Evolutionary conservation across 2,113 vertebrate genomes (phyloP), one percentile per base, ranked within the genome.

Genomic region (Hyperoodon ampullatus): DNA sequence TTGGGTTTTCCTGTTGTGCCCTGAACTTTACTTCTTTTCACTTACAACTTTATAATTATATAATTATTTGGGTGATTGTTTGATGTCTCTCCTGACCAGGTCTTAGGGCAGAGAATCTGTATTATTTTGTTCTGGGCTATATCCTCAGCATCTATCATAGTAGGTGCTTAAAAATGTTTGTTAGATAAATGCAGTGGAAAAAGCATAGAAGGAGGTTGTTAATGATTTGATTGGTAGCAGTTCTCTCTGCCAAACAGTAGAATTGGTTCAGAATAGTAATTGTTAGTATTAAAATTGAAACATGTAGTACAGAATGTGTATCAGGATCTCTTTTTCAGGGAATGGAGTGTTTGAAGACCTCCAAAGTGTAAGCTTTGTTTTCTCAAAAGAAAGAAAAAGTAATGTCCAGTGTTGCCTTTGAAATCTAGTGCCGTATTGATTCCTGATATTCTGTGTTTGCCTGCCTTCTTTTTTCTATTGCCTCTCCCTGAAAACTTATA

Each of bases 231-330:
- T 82, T 92, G 44, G 24, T 65, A 92, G 10, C 18, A 53, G 35
- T 63, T 88, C 44, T 80, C 28, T 81, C 30, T 93, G 63, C 21
- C 24, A 66, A 60, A 90, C 23, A 58, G 71, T 88, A 72, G 33
- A 94, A 42, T 89, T 97, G 39, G 33, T 89, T 96, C 55, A 88
- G 58, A 35, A 72, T 83, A 90, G 81, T 87, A 77, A 84, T 82
- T 92, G 87, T 72, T 86, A 77, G 44, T 86, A 70, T 80, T 33
- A 93, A 84, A 84, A 68, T 90, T 65, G 70, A 95, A 68, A 66
- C 74, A 33, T 5, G 2, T 88, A 66, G 19, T 80, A 30, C 83
- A 30, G 77, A 88, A 44, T 92, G 44, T 82, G 92, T 66, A 94
- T 30, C 2, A 53, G 33, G 42, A 58, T 85, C 53, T 91, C 6